phyloP scores from a whole-genome alignment of 2,113 vertebrate genomes.

The Corvus cornix region DNA sequence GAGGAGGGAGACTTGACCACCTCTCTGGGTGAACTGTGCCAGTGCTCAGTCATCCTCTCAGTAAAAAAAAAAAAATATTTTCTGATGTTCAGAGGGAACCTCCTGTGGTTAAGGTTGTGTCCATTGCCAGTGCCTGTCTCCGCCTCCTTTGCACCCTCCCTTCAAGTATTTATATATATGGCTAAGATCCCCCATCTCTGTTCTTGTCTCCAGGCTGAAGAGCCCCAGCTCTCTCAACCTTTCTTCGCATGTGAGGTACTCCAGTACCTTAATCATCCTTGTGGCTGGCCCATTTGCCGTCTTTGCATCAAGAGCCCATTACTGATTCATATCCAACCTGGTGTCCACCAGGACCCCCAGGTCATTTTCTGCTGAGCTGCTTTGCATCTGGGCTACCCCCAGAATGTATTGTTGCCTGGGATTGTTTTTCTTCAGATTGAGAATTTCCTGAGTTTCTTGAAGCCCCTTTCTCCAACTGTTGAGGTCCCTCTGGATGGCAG shows the following conservation, averaged over 20 bases:
- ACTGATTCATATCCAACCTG: neutral
- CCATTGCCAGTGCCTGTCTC: neutral
- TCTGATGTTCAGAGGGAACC: neutral
- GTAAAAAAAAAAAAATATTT: neutral
- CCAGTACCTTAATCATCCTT: neutral
- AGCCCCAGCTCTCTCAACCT: neutral
- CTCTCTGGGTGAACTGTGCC: neutral
- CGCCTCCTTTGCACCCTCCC: neutral
- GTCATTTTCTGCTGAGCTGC: neutral
- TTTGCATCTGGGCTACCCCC: neutral
- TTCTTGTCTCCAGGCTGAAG: neutral
- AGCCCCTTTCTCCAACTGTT: neutral
- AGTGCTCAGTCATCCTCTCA: accelerated
- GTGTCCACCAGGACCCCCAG: neutral
- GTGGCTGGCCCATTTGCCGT: neutral
- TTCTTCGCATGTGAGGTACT: neutral
- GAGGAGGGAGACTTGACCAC: neutral
- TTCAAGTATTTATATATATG: neutral
- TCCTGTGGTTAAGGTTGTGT: neutral
- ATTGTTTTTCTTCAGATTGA: neutral
- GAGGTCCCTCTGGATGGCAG: neutral
- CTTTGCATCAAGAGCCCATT: neutral
- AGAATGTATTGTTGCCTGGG: neutral
- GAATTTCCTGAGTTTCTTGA: neutral
- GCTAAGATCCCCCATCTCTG: accelerated